Evolutionary conservation across 2,113 vertebrate genomes (phyloP), one percentile per base, ranked within the genome.

Genomic region (Channa maculata): DNA sequence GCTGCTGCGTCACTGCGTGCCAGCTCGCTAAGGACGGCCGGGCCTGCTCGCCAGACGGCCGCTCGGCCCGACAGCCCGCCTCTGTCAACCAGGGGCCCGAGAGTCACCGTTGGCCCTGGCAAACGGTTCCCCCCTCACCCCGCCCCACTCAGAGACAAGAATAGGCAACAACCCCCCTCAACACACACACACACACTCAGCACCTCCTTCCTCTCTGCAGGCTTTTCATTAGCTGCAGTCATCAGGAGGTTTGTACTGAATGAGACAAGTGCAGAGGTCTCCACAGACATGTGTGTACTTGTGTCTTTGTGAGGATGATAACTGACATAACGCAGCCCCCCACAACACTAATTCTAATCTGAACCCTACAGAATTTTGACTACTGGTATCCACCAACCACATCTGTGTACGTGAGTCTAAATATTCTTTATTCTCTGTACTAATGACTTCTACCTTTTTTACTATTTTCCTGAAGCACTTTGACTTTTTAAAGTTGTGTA

Each of bases 1-100:
- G 94, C 96, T 92, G 95, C 95, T 96, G 96, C 86, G 94, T 84
- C 91, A 90, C 93, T 95, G 94, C 93, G 95, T 96, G 96, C 95
- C 96, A 92, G 94, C 95, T 95, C 94, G 86, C 87, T 85, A 92
- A 91, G 67, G 63, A 66, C 58, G 92, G 88, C 79, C 90, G 89
- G 86, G 91, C 93, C 95, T 89, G 93, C 92, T 91, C 83, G 90
- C 95, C 96, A 96, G 96, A 96, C 95, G 91, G 95, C 90, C 93
- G 76, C 90, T 92, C 90, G 52, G 93, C 91, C 94, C 91, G 86
- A 91, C 92, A 54, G 88, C 93, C 95, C 94, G 94, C 95, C 91
- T 93, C 92, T 93, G 82, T 83, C 80, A 53, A 59, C 77, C 70
- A 51, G 92, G 90, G 91, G 87, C 91, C 76, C 71, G 45, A 70